Base-by-base conservation (phyloP, 2,113 vertebrate genomes). In the Ramphastos sulfuratus region DNA sequence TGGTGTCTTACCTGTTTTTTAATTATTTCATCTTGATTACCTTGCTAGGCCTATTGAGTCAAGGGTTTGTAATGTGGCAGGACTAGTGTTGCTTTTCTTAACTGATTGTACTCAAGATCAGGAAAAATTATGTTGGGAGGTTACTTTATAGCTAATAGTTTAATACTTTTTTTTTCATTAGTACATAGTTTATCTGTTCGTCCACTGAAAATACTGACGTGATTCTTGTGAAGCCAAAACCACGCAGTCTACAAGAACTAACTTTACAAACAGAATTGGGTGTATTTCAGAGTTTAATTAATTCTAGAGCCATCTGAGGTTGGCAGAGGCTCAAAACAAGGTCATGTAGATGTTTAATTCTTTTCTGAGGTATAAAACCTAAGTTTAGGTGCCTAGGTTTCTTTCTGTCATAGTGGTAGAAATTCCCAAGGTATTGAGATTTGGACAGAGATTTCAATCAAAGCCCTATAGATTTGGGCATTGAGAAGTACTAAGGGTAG, bases 1-100 rank as follows among this genome's bases (percentile, higher is more conserved):
- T 85, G 61, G 42, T 48, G 81, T 25, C 37, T 93, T 0, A 4
- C 83, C 48, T 78, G 1, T 91, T 91, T 93, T 11, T 60, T 61
- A 24, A 79, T 82, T 80, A 39, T 85, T 91, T 88, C 25, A 74
- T 77, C 42, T 90, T 52, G 28, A 48, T 74, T 90, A 44, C 31
- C 25, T 74, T 59, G 17, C 25, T 78, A 75, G 73, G 37, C 54
- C 61, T 86, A 0, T 48, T 93, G 50, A 83, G 48, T 81, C 65
- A 58, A 71, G 54, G 19, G 56, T 63, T 54, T 73, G 15, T 93
- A 73, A 35, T 44, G 21, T 73, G 59, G 27, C 59, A 73, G 50
- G 56, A 39, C 37, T 72, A 24, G 18, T 69, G 1, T 71, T 87
- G 48, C 56, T 77, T 85, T 35, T 67, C 42, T 77, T 91, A 27